These are phyloP conservation scores for Noturus placidus DNA, from an alignment of 2,113 vertebrate species.

Conservation along the genomic window DNA sequence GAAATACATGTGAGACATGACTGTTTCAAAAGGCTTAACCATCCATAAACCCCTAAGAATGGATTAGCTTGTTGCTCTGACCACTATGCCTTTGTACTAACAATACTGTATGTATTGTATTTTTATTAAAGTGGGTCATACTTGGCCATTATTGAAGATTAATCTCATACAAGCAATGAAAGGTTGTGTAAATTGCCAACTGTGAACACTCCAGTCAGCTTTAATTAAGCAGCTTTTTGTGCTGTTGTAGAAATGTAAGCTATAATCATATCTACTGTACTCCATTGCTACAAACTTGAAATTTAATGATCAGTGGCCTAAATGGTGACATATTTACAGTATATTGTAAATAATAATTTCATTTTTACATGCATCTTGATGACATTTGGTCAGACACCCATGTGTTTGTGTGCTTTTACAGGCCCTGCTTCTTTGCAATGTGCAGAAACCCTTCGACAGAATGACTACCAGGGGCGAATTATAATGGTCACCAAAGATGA, in stretches of 20 bases:
- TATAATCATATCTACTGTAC: neutral
- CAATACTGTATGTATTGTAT: slow-evolving; percentile 3
- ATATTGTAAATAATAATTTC: neutral
- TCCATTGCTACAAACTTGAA: neutral
- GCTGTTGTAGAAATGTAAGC: neutral
- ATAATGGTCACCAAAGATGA: slow-evolving; percentile 79
- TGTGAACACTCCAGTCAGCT: neutral
- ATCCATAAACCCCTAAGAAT: neutral
- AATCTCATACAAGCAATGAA: neutral
- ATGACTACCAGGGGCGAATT: slow-evolving; percentile 79
- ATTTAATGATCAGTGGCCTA: neutral
- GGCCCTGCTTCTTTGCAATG: slow-evolving; percentile 83
- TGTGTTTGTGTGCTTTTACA: slow-evolving; percentile 48
- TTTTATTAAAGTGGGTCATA: neutral
- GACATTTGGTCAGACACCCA: neutral
- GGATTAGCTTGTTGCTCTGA: neutral
- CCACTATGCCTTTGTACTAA: neutral
- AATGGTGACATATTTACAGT: neutral
- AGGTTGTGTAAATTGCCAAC: neutral
- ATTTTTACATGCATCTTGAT: neutral
- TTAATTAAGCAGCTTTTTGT: neutral
- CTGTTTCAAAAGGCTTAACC: neutral
- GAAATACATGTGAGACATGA: neutral
- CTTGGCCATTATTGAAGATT: neutral
- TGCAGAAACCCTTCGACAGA: slow-evolving; percentile 85